Conservation (phyloP, 2,113 vertebrate species). For the Gavia stellata region DNA sequence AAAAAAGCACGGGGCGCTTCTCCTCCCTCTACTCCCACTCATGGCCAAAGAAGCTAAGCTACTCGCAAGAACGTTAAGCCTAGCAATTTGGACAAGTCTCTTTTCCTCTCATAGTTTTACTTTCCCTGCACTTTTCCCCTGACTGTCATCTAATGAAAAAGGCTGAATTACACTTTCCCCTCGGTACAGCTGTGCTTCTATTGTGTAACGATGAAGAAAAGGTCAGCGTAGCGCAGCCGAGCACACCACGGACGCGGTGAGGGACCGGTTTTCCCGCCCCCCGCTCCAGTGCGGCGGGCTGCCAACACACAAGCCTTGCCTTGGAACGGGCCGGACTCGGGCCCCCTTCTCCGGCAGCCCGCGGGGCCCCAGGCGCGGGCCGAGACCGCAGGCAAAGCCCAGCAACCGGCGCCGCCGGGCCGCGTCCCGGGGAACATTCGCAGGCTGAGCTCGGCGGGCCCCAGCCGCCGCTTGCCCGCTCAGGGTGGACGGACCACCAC, state of each 20-base stretch:
- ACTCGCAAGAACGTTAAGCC: fast-evolving
- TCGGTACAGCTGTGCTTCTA: neutral
- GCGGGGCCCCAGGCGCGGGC: too few species aligned
- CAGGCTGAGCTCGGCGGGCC: neutral
- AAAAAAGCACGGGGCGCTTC: neutral
- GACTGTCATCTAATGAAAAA: fast-evolving
- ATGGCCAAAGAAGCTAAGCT: neutral
- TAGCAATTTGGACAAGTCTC: neutral
- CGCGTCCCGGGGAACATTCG: neutral
- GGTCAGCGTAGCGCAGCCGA: neutral
- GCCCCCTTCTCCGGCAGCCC: neutral
- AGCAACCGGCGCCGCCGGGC: neutral
- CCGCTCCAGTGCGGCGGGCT: neutral
- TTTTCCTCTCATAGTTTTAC: fast-evolving
- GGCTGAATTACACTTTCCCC: neutral
- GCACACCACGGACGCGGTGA: neutral
- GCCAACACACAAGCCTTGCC: fast-evolving
- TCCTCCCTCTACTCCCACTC: neutral
- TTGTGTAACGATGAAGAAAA: fast-evolving
- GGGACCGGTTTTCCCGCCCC: neutral
- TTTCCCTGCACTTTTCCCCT: fast-evolving
- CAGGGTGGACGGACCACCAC: neutral
- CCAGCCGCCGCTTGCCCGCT: too few species aligned
- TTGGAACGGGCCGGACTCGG: fast-evolving
- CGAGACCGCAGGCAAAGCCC: neutral